Percentiles rank a stretch among this genome's conserved stretches.
Evolutionary conservation across 2,888 invertebrate species (phyloP).

Genomic region (Harmothoe impar): DNA sequence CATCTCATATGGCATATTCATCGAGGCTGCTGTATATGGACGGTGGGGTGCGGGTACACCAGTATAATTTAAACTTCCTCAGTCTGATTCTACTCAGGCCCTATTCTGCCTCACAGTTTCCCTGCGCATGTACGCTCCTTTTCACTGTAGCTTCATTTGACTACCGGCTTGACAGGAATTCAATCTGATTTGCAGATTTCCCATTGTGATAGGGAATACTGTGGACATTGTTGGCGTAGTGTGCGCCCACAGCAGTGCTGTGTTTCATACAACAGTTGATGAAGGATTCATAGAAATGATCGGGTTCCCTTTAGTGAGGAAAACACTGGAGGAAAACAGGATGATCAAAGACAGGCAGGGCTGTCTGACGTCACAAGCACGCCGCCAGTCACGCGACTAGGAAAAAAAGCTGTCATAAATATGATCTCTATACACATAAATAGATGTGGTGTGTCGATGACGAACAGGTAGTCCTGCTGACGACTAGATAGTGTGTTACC

Average conservation of each 20-base stretch:
- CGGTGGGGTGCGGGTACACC: neutral
- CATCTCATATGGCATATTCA: conserved; percentile 28
- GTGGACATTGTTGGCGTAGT: neutral
- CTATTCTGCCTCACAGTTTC: neutral
- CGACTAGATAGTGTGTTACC: too few relatives aligned
- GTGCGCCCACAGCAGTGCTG: neutral
- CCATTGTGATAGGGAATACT: conserved; percentile 29
- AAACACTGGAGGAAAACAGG: neutral
- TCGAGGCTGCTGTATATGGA: neutral
- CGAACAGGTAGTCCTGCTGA: too few relatives aligned
- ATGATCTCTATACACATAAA: neutral
- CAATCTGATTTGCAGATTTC: neutral
- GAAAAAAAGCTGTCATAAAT: neutral
- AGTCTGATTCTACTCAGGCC: neutral
- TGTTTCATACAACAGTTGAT: neutral
- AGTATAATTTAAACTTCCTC: neutral
- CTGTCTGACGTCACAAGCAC: neutral
- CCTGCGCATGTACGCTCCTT: neutral
- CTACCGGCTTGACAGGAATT: neutral
- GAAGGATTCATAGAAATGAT: conserved; percentile 6
- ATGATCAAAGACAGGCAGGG: neutral
- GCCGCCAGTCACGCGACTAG: neutral
- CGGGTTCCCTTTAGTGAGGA: conserved; percentile 20
- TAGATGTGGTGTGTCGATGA: too few relatives aligned
- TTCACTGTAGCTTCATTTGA: neutral